Base-by-base conservation (phyloP, 2,888 invertebrate genomes). In the Mesorhabditis spiculigera region DNA sequence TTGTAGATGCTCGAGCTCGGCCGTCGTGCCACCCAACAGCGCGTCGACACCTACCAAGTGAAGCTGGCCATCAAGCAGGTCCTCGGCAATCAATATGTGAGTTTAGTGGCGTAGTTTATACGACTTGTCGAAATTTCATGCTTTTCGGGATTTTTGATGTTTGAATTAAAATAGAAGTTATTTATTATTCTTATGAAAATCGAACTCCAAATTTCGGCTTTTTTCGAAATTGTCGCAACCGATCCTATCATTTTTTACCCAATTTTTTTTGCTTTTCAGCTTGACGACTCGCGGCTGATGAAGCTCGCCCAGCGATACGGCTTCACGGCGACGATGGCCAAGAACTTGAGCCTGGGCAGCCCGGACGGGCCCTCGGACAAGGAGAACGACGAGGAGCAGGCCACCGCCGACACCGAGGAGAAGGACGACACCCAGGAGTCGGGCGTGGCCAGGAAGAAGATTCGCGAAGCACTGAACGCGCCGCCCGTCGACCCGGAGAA, bases 351-450 rank as follows among this genome's bases (percentile, higher is more conserved):
- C 10, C 58, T 50, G 58, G 58, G 10, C 10, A n/a, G 10, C 8
- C 58, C n/a, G 8, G n/a, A n/a, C 3, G 58, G 58, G 8, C n/a
- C 10, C 58, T 50, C 58, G 58, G 58, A 50, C n/a, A 50, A 50
- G 58, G 58, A 50, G n/a, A 50, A 50, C 58, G 58, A 50, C 58
- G n/a, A 50, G 58, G n/a, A 13, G 58, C 10, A 50, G n/a, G 58
- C n/a, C 8, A 13, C 58, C 58, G n/a, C 58, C n/a, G n/a, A 50
- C 58, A n/a, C n/a, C n/a, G 58, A 50, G n/a, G 58, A 50, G 58
- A n/a, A 50, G 10, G n/a, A 10, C 28, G 28, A 28, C 28, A 28
- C 28, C 28, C 28, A 28, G 28, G 28, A 28, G 58, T 10, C n/a
- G 58, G 58, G 8, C 58, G 8, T 50, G 58, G 58, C 13, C 13